These are phyloP conservation scores for Oryctes rhinoceros DNA, from an alignment of 1,140 invertebrate genomes.

Conservation along the genomic window DNA sequence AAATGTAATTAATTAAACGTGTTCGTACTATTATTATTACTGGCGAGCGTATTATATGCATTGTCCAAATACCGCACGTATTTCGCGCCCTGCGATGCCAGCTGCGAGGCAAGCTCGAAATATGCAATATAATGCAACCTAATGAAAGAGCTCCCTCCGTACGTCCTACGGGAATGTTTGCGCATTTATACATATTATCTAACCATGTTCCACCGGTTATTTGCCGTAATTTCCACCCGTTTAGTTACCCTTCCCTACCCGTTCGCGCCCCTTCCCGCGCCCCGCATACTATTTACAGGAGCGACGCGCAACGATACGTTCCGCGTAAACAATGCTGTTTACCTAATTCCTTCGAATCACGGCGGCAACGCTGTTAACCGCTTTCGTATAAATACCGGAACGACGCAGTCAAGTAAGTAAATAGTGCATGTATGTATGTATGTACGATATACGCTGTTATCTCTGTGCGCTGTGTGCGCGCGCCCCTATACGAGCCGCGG, in stretches of 20 bases:
- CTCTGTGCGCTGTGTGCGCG: not conserved
- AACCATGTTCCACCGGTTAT: not conserved
- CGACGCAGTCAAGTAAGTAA: not conserved
- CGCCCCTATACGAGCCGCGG: not conserved
- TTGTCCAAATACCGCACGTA: too few species aligned
- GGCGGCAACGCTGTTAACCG: not conserved
- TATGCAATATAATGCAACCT: not conserved
- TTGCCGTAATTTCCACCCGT: slow-evolving; percentile 24
- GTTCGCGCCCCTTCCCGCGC: too few species aligned
- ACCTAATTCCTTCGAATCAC: slow-evolving; percentile 32
- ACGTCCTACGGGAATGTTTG: not conserved
- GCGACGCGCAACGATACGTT: slow-evolving; percentile 37
- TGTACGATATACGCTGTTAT: not conserved
- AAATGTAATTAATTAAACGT: too few species aligned
- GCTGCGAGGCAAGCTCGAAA: not conserved
- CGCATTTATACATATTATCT: slow-evolving; percentile 5
- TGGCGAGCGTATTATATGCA: too few species aligned
- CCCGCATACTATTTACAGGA: too few species aligned
- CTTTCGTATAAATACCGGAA: slow-evolving; percentile 3
- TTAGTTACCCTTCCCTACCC: not conserved
- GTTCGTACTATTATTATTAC: too few species aligned
- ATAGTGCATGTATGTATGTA: not conserved
- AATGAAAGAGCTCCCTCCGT: not conserved
- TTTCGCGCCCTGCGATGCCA: too few species aligned
- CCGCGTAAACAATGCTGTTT: slow-evolving; percentile 36